Base-by-base conservation (phyloP, 2,888 invertebrate species). In the Drosophila cracens region DNA sequence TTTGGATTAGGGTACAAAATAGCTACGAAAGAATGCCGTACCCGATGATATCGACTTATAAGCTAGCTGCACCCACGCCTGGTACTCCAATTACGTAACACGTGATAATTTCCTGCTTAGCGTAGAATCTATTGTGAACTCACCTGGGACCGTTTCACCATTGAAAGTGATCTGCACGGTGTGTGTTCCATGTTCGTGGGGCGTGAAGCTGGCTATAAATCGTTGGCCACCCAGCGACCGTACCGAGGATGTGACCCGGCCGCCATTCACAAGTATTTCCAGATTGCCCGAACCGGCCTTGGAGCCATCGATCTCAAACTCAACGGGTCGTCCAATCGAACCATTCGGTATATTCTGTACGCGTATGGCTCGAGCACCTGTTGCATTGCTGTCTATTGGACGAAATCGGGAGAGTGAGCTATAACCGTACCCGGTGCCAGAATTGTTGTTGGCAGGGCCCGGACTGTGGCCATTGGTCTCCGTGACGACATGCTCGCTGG, bases 241-340 rank as follows among this genome's bases (percentile, higher is more conserved):
- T 18, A 99, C 98, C 63, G 98, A 98, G 84, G 99, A 99, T 11
- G 98, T 98, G 33, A 99, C 98, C 77, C 98, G 96, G 6, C 98
- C 97, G 46, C 98, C 98, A 90, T 99, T 98, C 11, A 99, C 98
- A 78, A 99, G 95, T 81, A 99, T 97, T 93, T 99, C 99, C 81
- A 99, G 94, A 93, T 99, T 98, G 21, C 99, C 99, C 4, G 98
- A 97, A 43, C 99, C 99, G n/a, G 99, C 99, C 79, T 96, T 95
- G 70, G 97, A 97, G 66, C 99, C 98, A 93, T 99, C 99, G 93
- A 99, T 99, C 94, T 98, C 98, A 94, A 99, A 99, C 93, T 98
- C 97, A 61, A 99, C 98, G 62, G 98, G 97, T 92, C 97, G 96
- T 81, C 98, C 98, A 63, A 99, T 95, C 58, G 96, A 94, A 78